Percentiles rank a stretch among this genome's conserved stretches.
phyloP scores from a whole-genome alignment of 2,113 vertebrate genomes.

The Salvelinus namaycush region DNA sequence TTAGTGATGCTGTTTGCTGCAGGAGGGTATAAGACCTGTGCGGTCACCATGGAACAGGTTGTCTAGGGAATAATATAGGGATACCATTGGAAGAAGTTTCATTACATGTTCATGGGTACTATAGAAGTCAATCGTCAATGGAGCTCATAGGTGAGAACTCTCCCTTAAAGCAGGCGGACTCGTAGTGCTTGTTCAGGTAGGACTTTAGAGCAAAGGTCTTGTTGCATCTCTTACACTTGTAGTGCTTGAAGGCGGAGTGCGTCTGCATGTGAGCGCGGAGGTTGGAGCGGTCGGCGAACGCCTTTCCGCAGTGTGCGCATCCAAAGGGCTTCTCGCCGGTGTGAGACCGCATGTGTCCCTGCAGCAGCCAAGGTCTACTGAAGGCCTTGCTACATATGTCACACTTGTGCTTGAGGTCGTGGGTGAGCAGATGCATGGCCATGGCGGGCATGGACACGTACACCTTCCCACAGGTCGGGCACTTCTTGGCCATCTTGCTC shows the following conservation, averaged over 20 bases:
- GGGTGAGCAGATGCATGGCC: constrained; percentile 93
- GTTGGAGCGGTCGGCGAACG: constrained; percentile 92
- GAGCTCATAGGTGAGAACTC: constrained; percentile 68
- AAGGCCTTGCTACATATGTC: constrained; percentile 90
- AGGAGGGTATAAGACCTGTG: no score
- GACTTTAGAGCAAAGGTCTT: constrained; percentile 93
- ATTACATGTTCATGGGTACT: no score
- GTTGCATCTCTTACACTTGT: constrained; percentile 91
- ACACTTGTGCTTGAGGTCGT: constrained; percentile 94
- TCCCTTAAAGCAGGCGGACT: constrained; percentile 91
- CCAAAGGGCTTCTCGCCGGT: constrained; percentile 92
- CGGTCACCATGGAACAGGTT: no score
- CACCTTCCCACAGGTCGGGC: constrained; percentile 89
- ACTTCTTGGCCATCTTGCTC: constrained; percentile 92
- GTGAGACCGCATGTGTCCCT: constrained; percentile 94
- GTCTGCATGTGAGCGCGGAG: constrained; percentile 95
- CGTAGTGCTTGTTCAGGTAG: constrained; percentile 94
- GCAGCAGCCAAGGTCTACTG: constrained; percentile 89
- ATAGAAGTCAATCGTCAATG: neutral
- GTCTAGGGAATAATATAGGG: no score
- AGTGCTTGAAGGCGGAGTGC: constrained; percentile 94
- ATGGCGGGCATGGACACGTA: constrained; percentile 95
- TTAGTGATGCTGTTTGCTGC: no score
- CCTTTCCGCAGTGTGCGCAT: constrained; percentile 90
- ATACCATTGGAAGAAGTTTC: no score